Percentiles rank a stretch among this genome's conserved stretches.
These are phyloP conservation scores for Oriolus oriolus DNA, from an alignment of 2,113 vertebrate species.

Conservation along the genomic window DNA sequence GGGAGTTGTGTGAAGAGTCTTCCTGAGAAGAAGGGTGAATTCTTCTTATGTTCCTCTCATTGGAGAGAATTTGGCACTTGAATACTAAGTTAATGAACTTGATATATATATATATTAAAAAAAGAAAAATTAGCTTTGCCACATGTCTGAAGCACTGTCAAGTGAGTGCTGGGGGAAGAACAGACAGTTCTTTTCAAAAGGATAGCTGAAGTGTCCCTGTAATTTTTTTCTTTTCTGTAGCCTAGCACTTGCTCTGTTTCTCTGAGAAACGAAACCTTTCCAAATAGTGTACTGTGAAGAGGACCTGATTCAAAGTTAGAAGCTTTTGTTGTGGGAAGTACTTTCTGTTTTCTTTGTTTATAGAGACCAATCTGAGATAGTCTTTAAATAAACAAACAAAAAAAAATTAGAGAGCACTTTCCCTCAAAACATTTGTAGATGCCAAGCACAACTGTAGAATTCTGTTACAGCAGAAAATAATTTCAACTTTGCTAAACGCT, in stretches of 20 bases:
- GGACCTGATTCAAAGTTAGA: neutral
- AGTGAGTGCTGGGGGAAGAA: neutral
- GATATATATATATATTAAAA: neutral
- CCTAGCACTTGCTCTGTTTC: neutral
- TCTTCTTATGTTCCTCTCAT: constrained; percentile 21
- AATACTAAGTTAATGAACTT: neutral
- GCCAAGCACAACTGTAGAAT: neutral
- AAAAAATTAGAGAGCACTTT: neutral
- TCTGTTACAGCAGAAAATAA: neutral
- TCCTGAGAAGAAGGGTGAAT: constrained; percentile 41
- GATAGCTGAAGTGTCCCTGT: neutral
- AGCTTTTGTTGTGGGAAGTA: neutral
- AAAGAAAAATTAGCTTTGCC: neutral
- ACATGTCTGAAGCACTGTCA: neutral
- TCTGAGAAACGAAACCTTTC: neutral
- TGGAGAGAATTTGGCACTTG: constrained; percentile 58
- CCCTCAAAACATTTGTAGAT: neutral
- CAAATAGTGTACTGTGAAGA: neutral
- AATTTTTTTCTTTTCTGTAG: neutral
- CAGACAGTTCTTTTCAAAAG: constrained; percentile 11
- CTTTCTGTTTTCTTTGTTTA: neutral
- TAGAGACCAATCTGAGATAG: neutral
- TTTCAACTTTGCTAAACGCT: neutral
- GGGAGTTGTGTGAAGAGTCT: constrained; percentile 43
- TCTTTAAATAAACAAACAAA: neutral